These are phyloP conservation scores for Halcyon malimbica DNA, from an alignment of 2,113 vertebrate genomes.

Conservation along the genomic window DNA sequence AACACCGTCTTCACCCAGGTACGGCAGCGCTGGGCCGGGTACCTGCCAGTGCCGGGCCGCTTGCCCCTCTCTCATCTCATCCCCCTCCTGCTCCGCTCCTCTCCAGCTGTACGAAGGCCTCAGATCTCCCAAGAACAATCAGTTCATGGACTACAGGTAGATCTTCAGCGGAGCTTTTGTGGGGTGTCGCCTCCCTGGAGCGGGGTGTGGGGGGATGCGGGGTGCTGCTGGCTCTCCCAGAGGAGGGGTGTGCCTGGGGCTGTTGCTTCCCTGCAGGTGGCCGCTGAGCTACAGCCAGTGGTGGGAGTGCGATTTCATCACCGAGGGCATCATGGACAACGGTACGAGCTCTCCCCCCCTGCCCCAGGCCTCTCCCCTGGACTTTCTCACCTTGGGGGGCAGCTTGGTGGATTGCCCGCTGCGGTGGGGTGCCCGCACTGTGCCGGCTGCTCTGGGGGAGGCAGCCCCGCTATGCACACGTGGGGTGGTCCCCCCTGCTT, in stretches of 20 bases:
- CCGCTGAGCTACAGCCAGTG: conserved; percentile 90
- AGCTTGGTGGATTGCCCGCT: not conserved
- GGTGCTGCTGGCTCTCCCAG: not conserved
- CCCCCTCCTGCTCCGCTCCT: not conserved
- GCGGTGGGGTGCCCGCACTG: accelerated
- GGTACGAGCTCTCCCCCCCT: conserved; percentile 67
- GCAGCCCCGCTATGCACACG: not conserved
- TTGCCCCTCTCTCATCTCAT: accelerated
- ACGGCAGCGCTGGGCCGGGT: accelerated
- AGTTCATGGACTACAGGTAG: conserved; percentile 92
- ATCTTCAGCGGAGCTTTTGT: not conserved
- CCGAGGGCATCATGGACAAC: conserved; percentile 92
- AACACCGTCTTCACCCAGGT: conserved; percentile 92
- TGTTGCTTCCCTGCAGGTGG: conserved; percentile 79
- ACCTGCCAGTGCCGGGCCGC: not conserved
- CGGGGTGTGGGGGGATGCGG: accelerated
- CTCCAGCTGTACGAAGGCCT: conserved; percentile 92
- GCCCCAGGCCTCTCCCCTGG: not conserved
- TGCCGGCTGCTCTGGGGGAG: not conserved
- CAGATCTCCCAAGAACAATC: conserved; percentile 88
- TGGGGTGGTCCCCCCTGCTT: not conserved
- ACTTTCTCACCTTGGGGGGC: not conserved
- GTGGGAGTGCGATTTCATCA: conserved; percentile 96
- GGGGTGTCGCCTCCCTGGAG: not conserved
- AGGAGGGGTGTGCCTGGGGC: not conserved